Evolutionary conservation across 2,113 vertebrate genomes (phyloP).

Genomic region (Motacilla tschutschensis): DNA sequence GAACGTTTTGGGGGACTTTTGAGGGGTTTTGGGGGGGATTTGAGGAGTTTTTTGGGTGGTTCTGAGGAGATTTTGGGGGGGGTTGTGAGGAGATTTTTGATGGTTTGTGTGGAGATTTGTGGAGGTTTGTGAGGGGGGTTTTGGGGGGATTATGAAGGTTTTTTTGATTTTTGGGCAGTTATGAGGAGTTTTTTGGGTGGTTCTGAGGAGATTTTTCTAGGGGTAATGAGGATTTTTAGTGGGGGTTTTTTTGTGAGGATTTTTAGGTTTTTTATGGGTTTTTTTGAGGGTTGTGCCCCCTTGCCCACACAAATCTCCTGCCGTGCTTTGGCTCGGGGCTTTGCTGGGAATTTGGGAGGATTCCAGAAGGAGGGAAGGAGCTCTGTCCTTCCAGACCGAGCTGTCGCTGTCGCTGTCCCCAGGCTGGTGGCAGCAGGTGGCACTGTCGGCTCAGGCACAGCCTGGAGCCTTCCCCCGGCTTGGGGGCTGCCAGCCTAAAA

Average conservation of each 20-base stretch:
- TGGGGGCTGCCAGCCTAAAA: fast-evolving
- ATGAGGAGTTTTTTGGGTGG: too few species aligned
- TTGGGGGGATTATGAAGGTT: neutral
- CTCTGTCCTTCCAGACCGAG: neutral
- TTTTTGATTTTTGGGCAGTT: neutral
- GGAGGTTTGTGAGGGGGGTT: neutral
- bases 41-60: neutral
- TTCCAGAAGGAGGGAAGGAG: neutral
- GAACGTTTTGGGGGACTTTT: fast-evolving
- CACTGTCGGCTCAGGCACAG: constrained; percentile 24
- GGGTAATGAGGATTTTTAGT: neutral
- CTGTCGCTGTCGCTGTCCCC: neutral
- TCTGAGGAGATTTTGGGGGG: neutral
- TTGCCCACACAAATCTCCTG: fast-evolving
- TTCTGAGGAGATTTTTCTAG: neutral
- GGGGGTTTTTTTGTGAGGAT: fast-evolving
- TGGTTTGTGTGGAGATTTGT: too few species aligned
- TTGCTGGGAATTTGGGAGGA: fast-evolving
- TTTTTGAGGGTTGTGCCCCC: too few species aligned
- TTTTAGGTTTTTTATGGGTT: too few species aligned
- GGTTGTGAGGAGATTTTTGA: too few species aligned
- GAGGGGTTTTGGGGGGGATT: neutral
- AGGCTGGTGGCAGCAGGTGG: constrained; percentile 34
- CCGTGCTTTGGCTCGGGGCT: neutral
- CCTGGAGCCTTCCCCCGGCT: neutral